Base-by-base conservation (phyloP, 2,888 invertebrate species). In the Saturnia japonica region DNA sequence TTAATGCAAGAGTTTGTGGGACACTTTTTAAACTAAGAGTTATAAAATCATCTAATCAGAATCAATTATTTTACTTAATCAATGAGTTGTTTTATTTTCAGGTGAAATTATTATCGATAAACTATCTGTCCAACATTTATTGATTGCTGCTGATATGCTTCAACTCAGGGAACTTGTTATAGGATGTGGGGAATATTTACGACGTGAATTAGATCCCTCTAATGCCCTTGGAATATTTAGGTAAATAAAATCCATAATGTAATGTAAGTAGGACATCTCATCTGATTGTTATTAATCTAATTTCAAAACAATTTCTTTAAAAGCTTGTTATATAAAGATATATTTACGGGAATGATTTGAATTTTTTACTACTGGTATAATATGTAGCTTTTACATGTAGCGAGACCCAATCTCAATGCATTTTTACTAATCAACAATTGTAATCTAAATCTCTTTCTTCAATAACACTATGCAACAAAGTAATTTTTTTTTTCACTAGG, bases 81-180 rank as follows among this genome's bases (percentile, higher is more conserved):
- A 57, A 25, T 1, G 25, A 57, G 12, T 25, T 25, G 14, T 34
- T 8, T 47, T 47, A 68, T 16, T 82, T 87, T 74, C 86, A 94
- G 96, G 96, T 74, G 95, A 96, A 91, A 95, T 97, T 72, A 89
- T 95, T 75, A 95, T 97, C 76, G 96, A 95, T 76, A 96, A 96
- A 90, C 95, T 96, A 72, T 97, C 97, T 90, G 98, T 98, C 71
- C 98, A 98, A 90, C 98, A 98, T 82, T 91, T 99, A 78, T 95
- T 98, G 80, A 96, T 97, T 75, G 97, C 98, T 66, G 98, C 98
- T 64, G 98, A 98, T 88, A 98, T 99, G 98, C 91, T 99, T 73
- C 97, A 98, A 87, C 91, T 99, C 67, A 95, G 96, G 76, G 98
- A 98, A 88, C 84, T 94, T 60, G 97, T 98, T 22, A 95, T 95